Percentiles rank a stretch among this genome's conserved stretches.
Evolutionary conservation across 2,888 invertebrate genomes (phyloP).

Genomic region (Candidula unifasciata): DNA sequence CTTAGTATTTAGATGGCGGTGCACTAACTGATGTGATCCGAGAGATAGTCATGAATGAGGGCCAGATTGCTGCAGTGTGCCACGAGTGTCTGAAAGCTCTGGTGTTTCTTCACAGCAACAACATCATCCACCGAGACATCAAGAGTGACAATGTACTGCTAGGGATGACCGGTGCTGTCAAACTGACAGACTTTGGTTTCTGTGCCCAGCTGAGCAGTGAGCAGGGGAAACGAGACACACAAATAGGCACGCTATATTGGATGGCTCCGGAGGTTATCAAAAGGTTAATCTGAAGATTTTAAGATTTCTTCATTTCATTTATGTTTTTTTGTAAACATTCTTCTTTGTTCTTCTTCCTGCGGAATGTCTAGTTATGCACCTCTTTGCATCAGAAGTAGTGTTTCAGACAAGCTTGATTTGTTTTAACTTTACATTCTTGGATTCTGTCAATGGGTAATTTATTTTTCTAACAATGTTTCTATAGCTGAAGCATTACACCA

Average conservation of each 20-base stretch:
- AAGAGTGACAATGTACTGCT: conserved; percentile 97
- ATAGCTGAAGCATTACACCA: too few relatives aligned
- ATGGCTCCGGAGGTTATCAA: conserved; percentile 91
- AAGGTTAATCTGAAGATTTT: conserved; percentile 62
- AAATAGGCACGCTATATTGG: conserved; percentile 99
- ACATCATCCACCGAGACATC: conserved; percentile 85
- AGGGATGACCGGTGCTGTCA: conserved; percentile 89
- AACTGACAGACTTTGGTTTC: conserved; percentile 92
- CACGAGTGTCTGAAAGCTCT: conserved; percentile 92
- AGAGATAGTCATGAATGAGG: conserved; percentile 97
- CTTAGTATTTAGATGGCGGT: background rate
- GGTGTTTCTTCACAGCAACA: conserved; percentile 92
- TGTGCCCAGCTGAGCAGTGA: conserved; percentile 97
- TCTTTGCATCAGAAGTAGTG: too few relatives aligned
- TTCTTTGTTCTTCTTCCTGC: background rate
- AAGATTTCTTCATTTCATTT: background rate
- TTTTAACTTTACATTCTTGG: too few relatives aligned
- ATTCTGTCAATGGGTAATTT: too few relatives aligned
- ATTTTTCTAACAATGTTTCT: too few relatives aligned
- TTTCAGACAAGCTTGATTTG: too few relatives aligned
- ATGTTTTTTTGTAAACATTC: background rate
- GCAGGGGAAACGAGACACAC: conserved; percentile 89
- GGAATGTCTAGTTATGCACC: too few relatives aligned
- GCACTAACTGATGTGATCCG: conserved; percentile 85
- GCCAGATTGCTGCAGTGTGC: conserved; percentile 96